Percentiles rank a stretch among this genome's conserved stretches.
Conservation (phyloP, 1,140 invertebrate genomes). For the Aphelenchoides fujianensis region DNA sequence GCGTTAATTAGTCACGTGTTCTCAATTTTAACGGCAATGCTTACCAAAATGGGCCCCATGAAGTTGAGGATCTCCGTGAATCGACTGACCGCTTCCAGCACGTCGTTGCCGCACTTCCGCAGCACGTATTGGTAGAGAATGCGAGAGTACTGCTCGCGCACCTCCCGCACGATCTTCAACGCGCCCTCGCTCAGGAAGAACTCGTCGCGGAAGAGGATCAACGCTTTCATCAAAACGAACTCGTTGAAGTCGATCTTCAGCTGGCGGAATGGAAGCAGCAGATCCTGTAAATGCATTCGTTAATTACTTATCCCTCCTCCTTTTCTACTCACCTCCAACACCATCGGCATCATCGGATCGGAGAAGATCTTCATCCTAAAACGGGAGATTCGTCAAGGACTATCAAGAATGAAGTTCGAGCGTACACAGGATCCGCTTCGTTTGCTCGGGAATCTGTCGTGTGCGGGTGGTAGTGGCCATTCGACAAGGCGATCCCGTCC, state of each 20-base stretch:
- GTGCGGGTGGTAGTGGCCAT: constrained; percentile 9
- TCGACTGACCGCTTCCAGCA: constrained; percentile 9
- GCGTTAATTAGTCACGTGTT: no score
- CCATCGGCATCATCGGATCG: background rate
- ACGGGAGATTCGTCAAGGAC: no score
- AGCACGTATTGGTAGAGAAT: constrained; percentile 2
- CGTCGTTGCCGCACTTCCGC: background rate
- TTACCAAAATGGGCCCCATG: background rate
- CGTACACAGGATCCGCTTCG: background rate
- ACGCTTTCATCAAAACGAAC: background rate
- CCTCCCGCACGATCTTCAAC: constrained; percentile 1
- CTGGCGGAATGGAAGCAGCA: background rate
- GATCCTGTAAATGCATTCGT: no score
- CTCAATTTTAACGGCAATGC: background rate
- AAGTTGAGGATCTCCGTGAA: background rate
- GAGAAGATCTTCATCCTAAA: background rate
- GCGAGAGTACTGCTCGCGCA: background rate
- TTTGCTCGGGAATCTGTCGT: background rate
- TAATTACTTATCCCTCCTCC: no score
- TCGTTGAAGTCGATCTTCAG: constrained; percentile 4
- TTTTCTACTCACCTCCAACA: no score
- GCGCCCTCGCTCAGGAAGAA: background rate
- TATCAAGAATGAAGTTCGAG: no score
- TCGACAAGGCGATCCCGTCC: background rate
- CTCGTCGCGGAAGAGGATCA: constrained; percentile 2